phyloP scores from a whole-genome alignment of 2,888 invertebrate species.

The Seladonia tumulorum region DNA sequence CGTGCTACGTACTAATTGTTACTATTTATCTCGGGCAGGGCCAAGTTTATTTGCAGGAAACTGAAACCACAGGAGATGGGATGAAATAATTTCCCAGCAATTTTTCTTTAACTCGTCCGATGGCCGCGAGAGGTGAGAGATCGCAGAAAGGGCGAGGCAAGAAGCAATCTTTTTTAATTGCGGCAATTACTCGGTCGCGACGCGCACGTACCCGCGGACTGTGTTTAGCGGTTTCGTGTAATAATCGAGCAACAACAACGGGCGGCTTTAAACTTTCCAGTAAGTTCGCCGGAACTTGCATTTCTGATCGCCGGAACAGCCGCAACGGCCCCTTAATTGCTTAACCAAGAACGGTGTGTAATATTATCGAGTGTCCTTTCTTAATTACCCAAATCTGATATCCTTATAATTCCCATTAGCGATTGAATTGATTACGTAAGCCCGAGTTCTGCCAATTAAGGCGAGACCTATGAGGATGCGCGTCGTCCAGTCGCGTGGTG shows the following conservation, averaged over 20 bases:
- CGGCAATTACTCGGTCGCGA: conserved; percentile 54
- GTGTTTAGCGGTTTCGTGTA: conserved; percentile 41
- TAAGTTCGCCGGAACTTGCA: neutral
- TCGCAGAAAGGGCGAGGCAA: neutral
- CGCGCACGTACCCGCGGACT: conserved; percentile 10
- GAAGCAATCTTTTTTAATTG: conserved; percentile 50
- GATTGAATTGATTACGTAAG: conserved; percentile 63
- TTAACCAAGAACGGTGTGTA: conserved; percentile 51
- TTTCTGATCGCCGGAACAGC: neutral
- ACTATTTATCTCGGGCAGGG: neutral
- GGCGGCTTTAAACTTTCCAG: conserved; percentile 45
- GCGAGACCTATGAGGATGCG: conserved; percentile 44
- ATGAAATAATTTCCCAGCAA: neutral
- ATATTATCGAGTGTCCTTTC: conserved; percentile 66
- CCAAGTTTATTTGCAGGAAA: neutral
- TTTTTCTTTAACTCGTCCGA: conserved; percentile 1
- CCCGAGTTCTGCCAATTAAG: conserved; percentile 66
- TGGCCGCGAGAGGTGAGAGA: conserved; percentile 24
- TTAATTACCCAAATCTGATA: conserved; percentile 73
- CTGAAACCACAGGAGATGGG: neutral
- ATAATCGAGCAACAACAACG: conserved; percentile 59
- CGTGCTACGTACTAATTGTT: neutral
- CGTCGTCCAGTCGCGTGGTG: conserved; percentile 41
- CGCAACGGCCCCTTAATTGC: conserved; percentile 60
- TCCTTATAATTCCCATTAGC: conserved; percentile 74